phyloP scores from a whole-genome alignment of 2,797 vertebrate species.

The Tenualosa ilisha region DNA sequence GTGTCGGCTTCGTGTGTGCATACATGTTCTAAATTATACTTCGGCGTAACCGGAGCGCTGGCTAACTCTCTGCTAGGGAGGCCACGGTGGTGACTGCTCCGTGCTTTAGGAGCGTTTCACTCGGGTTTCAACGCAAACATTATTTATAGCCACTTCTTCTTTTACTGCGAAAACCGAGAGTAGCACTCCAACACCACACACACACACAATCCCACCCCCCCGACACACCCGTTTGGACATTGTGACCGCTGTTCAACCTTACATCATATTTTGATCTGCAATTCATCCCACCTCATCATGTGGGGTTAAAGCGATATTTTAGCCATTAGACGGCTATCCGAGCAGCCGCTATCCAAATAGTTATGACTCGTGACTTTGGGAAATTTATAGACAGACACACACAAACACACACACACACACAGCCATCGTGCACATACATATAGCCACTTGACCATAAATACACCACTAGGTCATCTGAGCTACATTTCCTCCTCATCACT shows the following conservation, averaged over 20 bases:
- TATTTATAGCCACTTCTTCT: not conserved
- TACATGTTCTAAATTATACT: not conserved
- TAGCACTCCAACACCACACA: not conserved
- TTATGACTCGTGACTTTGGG: not conserved
- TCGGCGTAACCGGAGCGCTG: not conserved
- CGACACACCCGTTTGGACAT: not conserved
- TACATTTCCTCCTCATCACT: conserved; percentile 62
- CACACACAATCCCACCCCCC: not conserved
- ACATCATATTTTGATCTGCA: not conserved
- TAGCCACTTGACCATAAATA: not conserved
- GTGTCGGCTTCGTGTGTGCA: conserved; percentile 13
- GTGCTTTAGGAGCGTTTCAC: not conserved
- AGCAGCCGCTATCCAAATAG: not conserved
- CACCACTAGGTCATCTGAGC: conserved; percentile 32
- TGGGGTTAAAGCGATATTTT: not conserved
- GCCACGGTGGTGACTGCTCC: not conserved
- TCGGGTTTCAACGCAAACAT: conserved; percentile 9
- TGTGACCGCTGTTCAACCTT: not conserved
- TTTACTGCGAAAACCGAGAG: conserved; percentile 6
- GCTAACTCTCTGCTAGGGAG: not conserved
- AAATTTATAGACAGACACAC: conserved; percentile 2
- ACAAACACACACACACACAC: not conserved
- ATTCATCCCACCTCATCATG: not conserved
- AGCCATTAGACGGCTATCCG: not conserved
- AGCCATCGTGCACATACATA: not conserved